Conservation (phyloP, 1,140 invertebrate species). For the Drosophila guanche region DNA sequence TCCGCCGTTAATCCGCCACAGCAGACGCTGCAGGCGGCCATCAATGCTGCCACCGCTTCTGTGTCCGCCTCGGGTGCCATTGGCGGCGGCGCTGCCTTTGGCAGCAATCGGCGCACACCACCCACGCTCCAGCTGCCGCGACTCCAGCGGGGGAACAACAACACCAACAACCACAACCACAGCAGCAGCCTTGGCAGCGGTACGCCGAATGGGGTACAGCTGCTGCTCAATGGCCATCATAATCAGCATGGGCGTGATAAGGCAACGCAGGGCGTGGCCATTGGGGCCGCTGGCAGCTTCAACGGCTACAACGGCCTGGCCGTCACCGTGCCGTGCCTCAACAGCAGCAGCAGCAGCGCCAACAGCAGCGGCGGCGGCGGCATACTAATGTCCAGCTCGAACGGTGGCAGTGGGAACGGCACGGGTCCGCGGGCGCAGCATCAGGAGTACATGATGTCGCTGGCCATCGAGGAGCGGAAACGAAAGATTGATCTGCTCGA, state of each 20-base stretch:
- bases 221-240: slow-evolving; percentile 63
- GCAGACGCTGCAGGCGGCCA: slow-evolving; percentile 51
- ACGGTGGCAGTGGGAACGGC: slow-evolving; percentile 1
- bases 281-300: slow-evolving; percentile 59
- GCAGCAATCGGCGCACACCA: slow-evolving; percentile 31
- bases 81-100: slow-evolving; percentile 4
- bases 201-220: slow-evolving; percentile 41
- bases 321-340: slow-evolving; percentile 22
- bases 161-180: slow-evolving; percentile 18
- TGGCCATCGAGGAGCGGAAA: slow-evolving; percentile 76
- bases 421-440: slow-evolving; percentile 40
- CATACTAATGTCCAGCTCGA: not conserved
- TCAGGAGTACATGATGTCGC: slow-evolving; percentile 69
- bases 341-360: slow-evolving; percentile 39
- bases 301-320: slow-evolving; percentile 66
- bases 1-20: slow-evolving; percentile 68
- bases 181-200: not conserved
- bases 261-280: slow-evolving; percentile 34
- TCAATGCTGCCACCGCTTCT: slow-evolving; percentile 43
- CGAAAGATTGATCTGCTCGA: slow-evolving; percentile 77
- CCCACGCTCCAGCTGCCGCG: slow-evolving; percentile 66
- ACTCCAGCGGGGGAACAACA: slow-evolving; percentile 51
- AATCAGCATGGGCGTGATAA: slow-evolving; percentile 33
- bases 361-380: slow-evolving; percentile 39
- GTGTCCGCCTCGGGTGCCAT: not conserved